Evolutionary conservation across 2,797 vertebrate species (phyloP).

Genomic region (Pseudotriccus pelzelni): DNA sequence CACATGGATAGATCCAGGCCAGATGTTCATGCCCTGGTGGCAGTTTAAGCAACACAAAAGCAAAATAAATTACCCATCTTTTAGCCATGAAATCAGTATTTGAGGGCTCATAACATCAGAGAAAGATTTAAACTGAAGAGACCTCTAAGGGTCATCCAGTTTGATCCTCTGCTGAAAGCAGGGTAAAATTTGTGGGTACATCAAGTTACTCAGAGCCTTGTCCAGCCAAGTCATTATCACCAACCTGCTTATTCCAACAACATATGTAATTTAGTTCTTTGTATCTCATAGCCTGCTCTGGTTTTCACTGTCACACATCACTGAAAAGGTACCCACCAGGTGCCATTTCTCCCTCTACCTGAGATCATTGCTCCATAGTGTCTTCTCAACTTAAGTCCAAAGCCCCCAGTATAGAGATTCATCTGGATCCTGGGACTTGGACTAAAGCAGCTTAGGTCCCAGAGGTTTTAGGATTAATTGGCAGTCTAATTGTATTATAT

Average conservation of each 20-base stretch:
- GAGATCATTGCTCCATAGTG: not conserved
- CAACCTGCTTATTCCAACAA: not conserved
- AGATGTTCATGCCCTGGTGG: not conserved
- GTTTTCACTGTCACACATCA: not conserved
- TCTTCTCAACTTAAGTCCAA: not conserved
- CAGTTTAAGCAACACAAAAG: not conserved
- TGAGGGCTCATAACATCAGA: not conserved
- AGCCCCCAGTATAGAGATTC: not conserved
- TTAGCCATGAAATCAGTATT: not conserved
- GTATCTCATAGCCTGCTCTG: not conserved
- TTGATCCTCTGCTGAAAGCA: not conserved
- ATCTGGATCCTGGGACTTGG: not conserved
- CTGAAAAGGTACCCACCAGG: not conserved
- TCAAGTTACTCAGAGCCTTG: not conserved
- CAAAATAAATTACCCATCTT: not conserved
- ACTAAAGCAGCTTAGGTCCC: not conserved
- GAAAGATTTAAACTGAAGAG: not conserved
- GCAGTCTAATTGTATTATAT: not conserved
- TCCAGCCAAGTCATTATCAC: not conserved
- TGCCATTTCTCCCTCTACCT: not conserved
- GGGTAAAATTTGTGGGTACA: not conserved
- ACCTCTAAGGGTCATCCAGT: not conserved
- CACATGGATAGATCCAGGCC: not conserved
- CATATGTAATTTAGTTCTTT: accelerated
- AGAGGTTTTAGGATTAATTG: not conserved